Conservation (phyloP, 2,888 invertebrate genomes). For the Ormyrus pomaceus region DNA sequence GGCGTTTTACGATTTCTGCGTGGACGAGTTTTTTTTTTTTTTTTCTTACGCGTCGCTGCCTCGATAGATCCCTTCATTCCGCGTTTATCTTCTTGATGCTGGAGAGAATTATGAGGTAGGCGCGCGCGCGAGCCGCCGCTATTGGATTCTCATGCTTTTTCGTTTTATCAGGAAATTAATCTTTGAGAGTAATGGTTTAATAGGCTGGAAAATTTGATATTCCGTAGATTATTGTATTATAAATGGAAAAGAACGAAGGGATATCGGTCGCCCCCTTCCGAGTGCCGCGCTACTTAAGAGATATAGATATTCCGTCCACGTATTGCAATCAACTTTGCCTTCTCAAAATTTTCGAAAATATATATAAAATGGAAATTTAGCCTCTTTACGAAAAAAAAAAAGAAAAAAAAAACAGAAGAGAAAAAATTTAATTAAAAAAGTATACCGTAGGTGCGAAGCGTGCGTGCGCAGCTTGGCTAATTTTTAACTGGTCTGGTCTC, state of each 20-base stretch:
- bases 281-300: not conserved
- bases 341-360: too few species aligned
- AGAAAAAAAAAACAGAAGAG: not conserved
- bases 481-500: slow-evolving; percentile 66
- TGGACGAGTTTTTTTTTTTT: slow-evolving; percentile 45
- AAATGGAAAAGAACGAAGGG: not conserved
- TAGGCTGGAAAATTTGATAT: slow-evolving; percentile 55
- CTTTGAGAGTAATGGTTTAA: slow-evolving; percentile 43
- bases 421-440: too few species aligned
- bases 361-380: too few species aligned
- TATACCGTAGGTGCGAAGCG: not conserved
- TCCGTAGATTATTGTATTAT: slow-evolving; percentile 29
- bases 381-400: not conserved
- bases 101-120: slow-evolving; percentile 25
- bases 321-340: too few species aligned
- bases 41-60: slow-evolving; percentile 44
- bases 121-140: not conserved
- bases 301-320: not conserved
- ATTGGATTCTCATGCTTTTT: slow-evolving; percentile 27
- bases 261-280: too few species aligned
- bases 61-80: slow-evolving; percentile 43
- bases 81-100: slow-evolving; percentile 45
- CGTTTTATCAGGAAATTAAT: slow-evolving; percentile 10
- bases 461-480: slow-evolving; percentile 61
- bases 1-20: not conserved